A percentile compares a stretch with the other conserved stretches of the same genome.
phyloP scores from a whole-genome alignment of 2,888 invertebrate genomes.

The Scaptomyza reducta region DNA sequence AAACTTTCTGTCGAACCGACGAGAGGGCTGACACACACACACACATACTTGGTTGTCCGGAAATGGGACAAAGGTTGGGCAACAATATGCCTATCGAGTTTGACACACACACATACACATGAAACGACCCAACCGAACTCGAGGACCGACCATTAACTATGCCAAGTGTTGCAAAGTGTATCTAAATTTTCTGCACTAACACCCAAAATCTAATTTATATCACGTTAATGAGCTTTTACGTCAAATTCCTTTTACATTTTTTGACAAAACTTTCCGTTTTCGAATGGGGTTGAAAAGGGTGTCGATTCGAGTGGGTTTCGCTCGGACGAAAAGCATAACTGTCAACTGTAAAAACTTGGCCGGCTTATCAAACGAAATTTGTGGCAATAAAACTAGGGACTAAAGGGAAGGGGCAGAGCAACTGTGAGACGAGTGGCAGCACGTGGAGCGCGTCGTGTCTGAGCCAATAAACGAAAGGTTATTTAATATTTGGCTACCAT shows the following conservation, averaged over 20 bases:
- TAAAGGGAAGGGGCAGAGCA: too few species aligned
- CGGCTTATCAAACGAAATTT: slow-evolving; percentile 74
- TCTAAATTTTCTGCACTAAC: slow-evolving; percentile 71
- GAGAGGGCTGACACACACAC: background rate
- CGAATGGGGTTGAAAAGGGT: background rate
- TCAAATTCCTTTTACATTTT: slow-evolving; percentile 57
- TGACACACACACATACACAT: slow-evolving; percentile 1
- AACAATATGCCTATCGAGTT: slow-evolving; percentile 54
- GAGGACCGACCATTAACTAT: slow-evolving; percentile 53
- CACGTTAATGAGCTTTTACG: slow-evolving; percentile 77
- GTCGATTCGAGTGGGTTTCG: background rate
- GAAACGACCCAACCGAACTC: slow-evolving; percentile 22
- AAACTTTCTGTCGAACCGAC: slow-evolving; percentile 31
- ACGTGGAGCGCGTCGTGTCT: slow-evolving; percentile 63
- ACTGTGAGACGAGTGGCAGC: slow-evolving; percentile 29
- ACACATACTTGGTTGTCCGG: background rate
- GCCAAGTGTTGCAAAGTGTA: slow-evolving; percentile 67
- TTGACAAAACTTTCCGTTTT: slow-evolving; percentile 31
- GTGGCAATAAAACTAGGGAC: slow-evolving; percentile 69
- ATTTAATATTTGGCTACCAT: slow-evolving; percentile 76
- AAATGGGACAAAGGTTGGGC: background rate
- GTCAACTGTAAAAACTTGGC: slow-evolving; percentile 77
- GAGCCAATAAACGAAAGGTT: slow-evolving; percentile 79
- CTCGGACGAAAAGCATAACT: slow-evolving; percentile 28
- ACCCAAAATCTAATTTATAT: slow-evolving; percentile 78